Evolutionary conservation across 2,888 invertebrate genomes (phyloP).

Genomic region (Villa cingulata): DNA sequence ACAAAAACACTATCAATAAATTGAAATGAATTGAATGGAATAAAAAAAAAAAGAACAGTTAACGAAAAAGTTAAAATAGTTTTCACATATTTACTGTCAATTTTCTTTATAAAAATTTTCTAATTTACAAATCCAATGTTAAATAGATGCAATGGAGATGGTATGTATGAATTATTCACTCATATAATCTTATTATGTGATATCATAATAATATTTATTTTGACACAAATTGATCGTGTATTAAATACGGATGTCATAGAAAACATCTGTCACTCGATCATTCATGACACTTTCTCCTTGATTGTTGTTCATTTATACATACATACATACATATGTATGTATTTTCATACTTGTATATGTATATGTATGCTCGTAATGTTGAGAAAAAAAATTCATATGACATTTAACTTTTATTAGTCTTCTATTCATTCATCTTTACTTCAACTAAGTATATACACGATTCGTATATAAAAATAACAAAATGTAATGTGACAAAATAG

Average conservation of each 20-base stretch:
- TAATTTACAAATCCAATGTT: neutral
- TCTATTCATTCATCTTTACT: slow-evolving; percentile 4
- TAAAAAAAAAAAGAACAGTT: neutral
- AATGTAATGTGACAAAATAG: too few relatives aligned
- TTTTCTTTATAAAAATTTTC: neutral
- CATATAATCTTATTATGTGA: neutral
- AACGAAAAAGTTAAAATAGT: neutral
- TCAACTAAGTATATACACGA: too few relatives aligned
- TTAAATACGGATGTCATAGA: slow-evolving; percentile 5
- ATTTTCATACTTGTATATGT: too few relatives aligned
- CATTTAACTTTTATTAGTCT: slow-evolving; percentile 3
- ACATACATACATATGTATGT: too few relatives aligned
- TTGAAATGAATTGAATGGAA: neutral
- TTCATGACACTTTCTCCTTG: slow-evolving; percentile 6
- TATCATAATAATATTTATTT: too few relatives aligned
- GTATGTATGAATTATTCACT: neutral
- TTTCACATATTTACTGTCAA: neutral
- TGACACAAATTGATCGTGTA: slow-evolving; percentile 7
- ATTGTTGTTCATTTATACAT: too few relatives aligned
- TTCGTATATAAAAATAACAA: too few relatives aligned
- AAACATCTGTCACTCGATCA: slow-evolving; percentile 15
- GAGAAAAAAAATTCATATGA: neutral
- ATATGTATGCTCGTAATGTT: too few relatives aligned
- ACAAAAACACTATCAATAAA: too few relatives aligned
- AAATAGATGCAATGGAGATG: neutral